Evolutionary conservation across 1,140 invertebrate species (phyloP).

Genomic region (Apocrypta bakeri): DNA sequence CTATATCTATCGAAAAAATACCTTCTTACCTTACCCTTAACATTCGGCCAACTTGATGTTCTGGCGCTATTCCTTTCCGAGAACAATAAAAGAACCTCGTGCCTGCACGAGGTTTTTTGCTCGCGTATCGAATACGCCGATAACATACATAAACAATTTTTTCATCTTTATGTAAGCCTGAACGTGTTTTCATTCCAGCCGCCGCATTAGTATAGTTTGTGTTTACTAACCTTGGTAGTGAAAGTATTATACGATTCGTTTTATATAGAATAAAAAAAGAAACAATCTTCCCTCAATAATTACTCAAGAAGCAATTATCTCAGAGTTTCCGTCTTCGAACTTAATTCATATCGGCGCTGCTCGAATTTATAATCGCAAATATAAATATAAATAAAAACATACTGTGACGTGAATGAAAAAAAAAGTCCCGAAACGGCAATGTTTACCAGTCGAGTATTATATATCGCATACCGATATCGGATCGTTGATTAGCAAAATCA

Average conservation of each 20-base stretch:
- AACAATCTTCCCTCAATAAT: neutral
- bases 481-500: conserved; percentile 36
- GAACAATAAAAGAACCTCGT: conserved; percentile 1
- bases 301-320: neutral
- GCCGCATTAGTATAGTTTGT: neutral
- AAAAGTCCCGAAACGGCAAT: conserved; percentile 10
- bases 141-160: conserved; percentile 1
- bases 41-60: conserved; percentile 34
- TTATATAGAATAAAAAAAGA: neutral
- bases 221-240: neutral
- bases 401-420: neutral
- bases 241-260: neutral
- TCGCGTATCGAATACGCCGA: neutral
- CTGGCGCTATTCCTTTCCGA: conserved; percentile 21
- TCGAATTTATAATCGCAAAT: neutral
- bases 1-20: conserved; percentile 57
- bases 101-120: neutral
- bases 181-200: neutral
- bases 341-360: neutral
- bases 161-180: neutral
- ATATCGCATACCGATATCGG: neutral
- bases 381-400: neutral
- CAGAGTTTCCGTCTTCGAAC: neutral
- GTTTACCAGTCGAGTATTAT: neutral
- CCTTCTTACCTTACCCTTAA: conserved; percentile 19